phyloP scores from a whole-genome alignment of 2,888 invertebrate species.

The Orthosia cruda region DNA sequence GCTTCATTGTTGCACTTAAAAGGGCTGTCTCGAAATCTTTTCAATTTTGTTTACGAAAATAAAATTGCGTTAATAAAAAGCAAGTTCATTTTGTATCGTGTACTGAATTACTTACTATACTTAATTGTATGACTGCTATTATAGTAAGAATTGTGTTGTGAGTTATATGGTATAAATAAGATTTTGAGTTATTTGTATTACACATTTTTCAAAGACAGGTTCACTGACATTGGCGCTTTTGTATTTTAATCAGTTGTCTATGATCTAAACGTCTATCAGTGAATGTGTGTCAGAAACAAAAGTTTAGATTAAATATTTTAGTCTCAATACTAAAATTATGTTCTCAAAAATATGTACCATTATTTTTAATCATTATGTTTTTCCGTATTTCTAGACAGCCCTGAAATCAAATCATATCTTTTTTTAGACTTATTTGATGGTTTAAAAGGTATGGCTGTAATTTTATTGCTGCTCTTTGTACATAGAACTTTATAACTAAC shows the following conservation, averaged over 20 bases:
- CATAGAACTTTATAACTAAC: conserved; percentile 14
- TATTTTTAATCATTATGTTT: not conserved
- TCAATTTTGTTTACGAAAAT: conserved; percentile 24
- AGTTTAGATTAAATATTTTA: conserved; percentile 18
- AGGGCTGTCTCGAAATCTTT: conserved; percentile 69
- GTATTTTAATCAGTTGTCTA: conserved; percentile 21
- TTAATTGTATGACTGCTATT: conserved; percentile 41
- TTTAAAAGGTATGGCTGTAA: conserved; percentile 58
- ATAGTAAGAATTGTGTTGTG: conserved; percentile 55
- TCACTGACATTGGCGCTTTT: conserved; percentile 5
- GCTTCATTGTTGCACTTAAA: conserved; percentile 59
- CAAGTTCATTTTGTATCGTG: conserved; percentile 8
- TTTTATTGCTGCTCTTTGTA: conserved; percentile 20
- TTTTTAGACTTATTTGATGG: conserved; percentile 59
- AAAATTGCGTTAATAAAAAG: conserved; percentile 23
- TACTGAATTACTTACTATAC: conserved; percentile 22
- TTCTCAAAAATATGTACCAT: conserved; percentile 1
- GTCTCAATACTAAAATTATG: not conserved
- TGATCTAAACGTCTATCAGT: conserved; percentile 2
- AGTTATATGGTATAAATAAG: conserved; percentile 51
- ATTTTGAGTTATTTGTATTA: conserved; percentile 17
- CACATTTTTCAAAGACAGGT: conserved; percentile 7
- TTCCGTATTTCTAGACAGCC: conserved; percentile 62
- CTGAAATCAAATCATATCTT: conserved; percentile 60
- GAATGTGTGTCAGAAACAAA: conserved; percentile 3